Percentiles rank a stretch among this genome's conserved stretches.
Conservation (phyloP, 1,140 invertebrate species). For the Camponotus vicinus region DNA sequence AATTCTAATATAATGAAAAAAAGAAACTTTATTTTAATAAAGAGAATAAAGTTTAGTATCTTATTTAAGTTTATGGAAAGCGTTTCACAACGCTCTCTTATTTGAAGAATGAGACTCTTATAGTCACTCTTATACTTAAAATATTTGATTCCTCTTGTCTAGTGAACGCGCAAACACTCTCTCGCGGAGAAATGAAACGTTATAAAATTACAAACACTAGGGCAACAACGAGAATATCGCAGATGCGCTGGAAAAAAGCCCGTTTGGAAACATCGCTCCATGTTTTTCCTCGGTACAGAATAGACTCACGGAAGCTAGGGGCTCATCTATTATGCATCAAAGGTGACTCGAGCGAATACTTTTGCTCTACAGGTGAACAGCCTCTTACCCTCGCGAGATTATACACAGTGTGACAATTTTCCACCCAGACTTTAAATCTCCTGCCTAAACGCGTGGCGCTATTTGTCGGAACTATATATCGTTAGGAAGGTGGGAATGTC, state of each 20-base stretch:
- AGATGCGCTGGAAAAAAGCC: neutral
- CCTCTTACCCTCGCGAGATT: neutral
- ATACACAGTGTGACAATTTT: too few relatives aligned
- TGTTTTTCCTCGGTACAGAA: neutral
- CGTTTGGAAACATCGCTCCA: neutral
- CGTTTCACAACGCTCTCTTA: neutral
- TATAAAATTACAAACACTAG: neutral
- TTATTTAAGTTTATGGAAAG: neutral
- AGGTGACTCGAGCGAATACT: neutral
- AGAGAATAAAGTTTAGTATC: neutral
- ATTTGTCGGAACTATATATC: too few relatives aligned
- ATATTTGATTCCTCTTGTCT: neutral
- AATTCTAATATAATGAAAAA: neutral
- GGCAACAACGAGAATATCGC: neutral
- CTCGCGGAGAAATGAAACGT: neutral
- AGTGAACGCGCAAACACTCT: neutral
- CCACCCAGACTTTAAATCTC: too few relatives aligned
- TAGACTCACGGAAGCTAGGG: constrained; percentile 26
- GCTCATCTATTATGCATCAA: constrained; percentile 37
- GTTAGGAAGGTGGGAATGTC: too few relatives aligned
- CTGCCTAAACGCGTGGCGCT: too few relatives aligned
- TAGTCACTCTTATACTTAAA: neutral
- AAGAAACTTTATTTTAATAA: neutral
- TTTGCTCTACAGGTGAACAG: constrained; percentile 6
- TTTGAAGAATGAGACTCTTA: neutral